Conservation (phyloP, 1,140 invertebrate genomes). For the Heliconius melpomene region DNA sequence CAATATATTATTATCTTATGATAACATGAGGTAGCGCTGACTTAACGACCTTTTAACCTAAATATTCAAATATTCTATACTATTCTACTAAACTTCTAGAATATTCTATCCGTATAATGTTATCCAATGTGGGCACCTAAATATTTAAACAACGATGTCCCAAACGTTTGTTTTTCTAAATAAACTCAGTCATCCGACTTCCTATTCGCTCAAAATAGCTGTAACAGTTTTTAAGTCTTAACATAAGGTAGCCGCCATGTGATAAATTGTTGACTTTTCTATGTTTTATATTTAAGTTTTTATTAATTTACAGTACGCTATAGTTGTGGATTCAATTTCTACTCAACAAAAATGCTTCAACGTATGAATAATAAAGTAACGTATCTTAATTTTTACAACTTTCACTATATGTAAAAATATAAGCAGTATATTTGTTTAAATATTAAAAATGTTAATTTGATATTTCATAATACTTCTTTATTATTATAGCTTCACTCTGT, state of each 20-base stretch:
- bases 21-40: constrained; percentile 3
- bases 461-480: no score
- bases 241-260: neutral
- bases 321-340: no score
- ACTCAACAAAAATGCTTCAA: no score
- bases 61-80: neutral
- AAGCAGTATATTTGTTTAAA: neutral
- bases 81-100: neutral
- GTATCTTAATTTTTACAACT: no score
- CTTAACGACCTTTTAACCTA: neutral
- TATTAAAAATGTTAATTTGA: no score
- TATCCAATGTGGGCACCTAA: neutral
- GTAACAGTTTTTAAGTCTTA: neutral
- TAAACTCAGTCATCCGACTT: neutral
- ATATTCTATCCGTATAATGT: neutral
- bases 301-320: no score
- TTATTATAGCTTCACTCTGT: no score
- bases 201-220: neutral
- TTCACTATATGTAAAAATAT: no score
- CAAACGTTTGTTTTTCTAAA: constrained; percentile 6
- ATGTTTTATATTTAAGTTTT: no score
- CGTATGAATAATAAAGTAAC: no score
- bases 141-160: neutral
- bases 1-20: constrained; percentile 31
- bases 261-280: neutral